Evolutionary conservation across 2,797 vertebrate genomes (phyloP), one percentile per base, ranked within the genome.

Genomic region (Stomatorhinus walkeri): DNA sequence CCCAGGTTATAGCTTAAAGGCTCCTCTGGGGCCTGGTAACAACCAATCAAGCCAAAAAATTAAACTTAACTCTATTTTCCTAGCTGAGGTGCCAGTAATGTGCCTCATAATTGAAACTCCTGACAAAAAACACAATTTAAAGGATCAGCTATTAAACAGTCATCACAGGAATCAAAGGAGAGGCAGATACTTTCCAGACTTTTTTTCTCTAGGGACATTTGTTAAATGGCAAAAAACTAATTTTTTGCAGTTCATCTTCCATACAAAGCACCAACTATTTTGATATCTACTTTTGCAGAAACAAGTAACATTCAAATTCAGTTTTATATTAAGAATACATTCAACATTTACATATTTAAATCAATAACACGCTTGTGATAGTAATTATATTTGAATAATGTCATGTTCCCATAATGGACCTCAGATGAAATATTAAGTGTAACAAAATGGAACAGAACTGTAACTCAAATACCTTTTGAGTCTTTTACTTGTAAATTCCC

Each of bases 71-170:
- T 90, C 90, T 92, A 91, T 92, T 93, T 94, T 93, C 93, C 92
- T 93, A 91, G 91, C 92, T 92, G 92, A 91, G 90, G 93, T 94
- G 93, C 95, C 94, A 91, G 93, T 87, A 93, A 95, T 94, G 93
- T 95, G 94, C 93, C 94, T 92, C 91, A 89, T 94, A 95, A 96
- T 94, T 93, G 93, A 90, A 84, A 43, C 81, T 87, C 87, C 85
- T 94, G 93, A 94, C 93, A 94, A 91, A 88, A 88, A 85, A 88
- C 9, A 28, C 87, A 87, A 83, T 88, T 24, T 24, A 24, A 28
- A 9, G 48, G 19, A 16, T 24, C n/a, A 85, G 10, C 9, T 24
- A 28, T 10, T 22, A 52, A 51, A 24, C 48, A 49, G 83, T 28
- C 59, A 10, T 28, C 22, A 28, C 2, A 64, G 22, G 56, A 2